Evolutionary conservation across 2,113 vertebrate genomes (phyloP).

Genomic region (Epinephelus fuscoguttatus): DNA sequence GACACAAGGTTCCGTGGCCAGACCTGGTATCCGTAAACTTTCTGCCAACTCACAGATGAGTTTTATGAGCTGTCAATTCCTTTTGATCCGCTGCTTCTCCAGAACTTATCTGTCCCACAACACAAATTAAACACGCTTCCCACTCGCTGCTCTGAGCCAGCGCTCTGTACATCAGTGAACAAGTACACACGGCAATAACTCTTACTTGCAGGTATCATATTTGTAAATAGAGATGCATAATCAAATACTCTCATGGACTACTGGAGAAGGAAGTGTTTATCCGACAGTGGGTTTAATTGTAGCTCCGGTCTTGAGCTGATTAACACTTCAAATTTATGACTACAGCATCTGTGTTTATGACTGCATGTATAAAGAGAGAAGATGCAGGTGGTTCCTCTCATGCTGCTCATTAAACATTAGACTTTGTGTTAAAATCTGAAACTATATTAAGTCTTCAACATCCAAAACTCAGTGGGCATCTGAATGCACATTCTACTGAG

Average conservation of each 20-base stretch:
- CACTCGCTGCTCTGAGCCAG: slow-evolving; percentile 5
- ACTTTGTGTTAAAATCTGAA: slow-evolving; percentile 5
- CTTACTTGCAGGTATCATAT: slow-evolving; percentile 29
- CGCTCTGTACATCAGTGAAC: not conserved
- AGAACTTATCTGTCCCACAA: slow-evolving; percentile 28
- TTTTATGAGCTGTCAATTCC: slow-evolving; percentile 37
- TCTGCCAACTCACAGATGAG: slow-evolving; percentile 13
- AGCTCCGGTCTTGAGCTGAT: slow-evolving; percentile 50
- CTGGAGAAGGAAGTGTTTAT: slow-evolving; percentile 48
- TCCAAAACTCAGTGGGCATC: not conserved
- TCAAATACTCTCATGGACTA: slow-evolving; percentile 29
- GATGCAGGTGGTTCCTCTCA: slow-evolving; percentile 48
- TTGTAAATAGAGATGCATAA: slow-evolving; percentile 24
- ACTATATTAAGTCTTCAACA: not conserved
- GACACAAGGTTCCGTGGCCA: not conserved
- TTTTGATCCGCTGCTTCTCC: slow-evolving; percentile 42
- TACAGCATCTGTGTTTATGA: slow-evolving; percentile 55
- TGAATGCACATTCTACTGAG: not conserved
- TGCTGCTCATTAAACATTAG: slow-evolving; percentile 26
- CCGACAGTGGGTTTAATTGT: slow-evolving; percentile 44
- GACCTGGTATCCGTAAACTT: not conserved
- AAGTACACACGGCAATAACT: slow-evolving; percentile 13
- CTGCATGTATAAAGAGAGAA: not conserved
- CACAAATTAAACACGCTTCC: slow-evolving; percentile 32
- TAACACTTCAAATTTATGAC: slow-evolving; percentile 50